These are phyloP conservation scores for Solenopsis invicta DNA, from an alignment of 1,140 invertebrate species.

Conservation along the genomic window DNA sequence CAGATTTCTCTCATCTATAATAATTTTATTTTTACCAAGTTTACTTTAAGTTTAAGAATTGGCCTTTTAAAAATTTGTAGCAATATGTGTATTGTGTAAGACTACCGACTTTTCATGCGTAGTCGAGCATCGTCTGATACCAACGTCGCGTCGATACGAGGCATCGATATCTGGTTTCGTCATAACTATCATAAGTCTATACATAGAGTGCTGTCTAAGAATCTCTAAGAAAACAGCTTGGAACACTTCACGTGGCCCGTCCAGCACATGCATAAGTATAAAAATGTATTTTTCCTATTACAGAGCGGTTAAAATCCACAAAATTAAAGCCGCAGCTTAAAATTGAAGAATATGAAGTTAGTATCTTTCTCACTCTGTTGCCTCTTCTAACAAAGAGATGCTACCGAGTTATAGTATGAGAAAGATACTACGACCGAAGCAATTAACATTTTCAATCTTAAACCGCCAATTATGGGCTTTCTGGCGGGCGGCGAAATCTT, in stretches of 20 bases:
- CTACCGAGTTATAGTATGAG: neutral
- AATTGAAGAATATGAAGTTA: neutral
- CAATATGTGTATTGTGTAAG: neutral
- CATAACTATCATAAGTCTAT: slow-evolving; percentile 4
- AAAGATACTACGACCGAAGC: neutral
- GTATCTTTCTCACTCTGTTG: neutral
- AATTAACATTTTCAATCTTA: neutral
- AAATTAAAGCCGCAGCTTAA: neutral
- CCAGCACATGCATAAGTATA: neutral
- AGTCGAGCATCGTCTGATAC: neutral
- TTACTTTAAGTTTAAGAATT: neutral
- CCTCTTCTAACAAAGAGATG: neutral
- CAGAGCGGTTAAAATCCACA: neutral
- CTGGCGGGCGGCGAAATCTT: neutral
- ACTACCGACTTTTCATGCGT: neutral
- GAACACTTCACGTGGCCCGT: neutral
- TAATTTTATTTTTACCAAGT: neutral
- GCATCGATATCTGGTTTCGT: slow-evolving; percentile 16
- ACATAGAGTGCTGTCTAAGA: neutral
- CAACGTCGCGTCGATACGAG: neutral
- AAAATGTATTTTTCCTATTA: neutral
- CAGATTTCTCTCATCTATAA: neutral
- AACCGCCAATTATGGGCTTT: neutral
- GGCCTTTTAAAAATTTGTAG: neutral
- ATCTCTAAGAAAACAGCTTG: neutral